Percentiles rank a stretch among this genome's conserved stretches.
Conservation (phyloP, 2,113 vertebrate species). For the Notarius lentiginosus region DNA sequence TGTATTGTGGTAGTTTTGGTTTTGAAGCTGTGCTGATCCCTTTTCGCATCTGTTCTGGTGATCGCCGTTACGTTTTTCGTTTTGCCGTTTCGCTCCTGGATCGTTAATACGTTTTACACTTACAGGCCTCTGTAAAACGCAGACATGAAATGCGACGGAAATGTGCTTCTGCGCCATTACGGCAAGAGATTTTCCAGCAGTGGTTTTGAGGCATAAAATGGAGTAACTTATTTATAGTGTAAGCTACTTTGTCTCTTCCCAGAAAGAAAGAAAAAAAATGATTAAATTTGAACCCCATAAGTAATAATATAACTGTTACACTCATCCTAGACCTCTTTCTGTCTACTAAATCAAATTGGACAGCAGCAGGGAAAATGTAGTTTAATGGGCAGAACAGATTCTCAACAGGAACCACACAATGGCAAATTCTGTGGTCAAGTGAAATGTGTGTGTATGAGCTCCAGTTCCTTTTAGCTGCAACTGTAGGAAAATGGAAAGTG, state of each 20-base stretch:
- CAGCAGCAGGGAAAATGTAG: slow-evolving; percentile 64
- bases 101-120: neutral
- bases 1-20: neutral
- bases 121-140: neutral
- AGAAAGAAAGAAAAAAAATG: neutral
- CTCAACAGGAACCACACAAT: slow-evolving; percentile 21
- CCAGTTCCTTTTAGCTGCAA: slow-evolving; percentile 21
- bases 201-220: neutral
- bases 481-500: slow-evolving; percentile 35
- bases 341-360: slow-evolving; percentile 30
- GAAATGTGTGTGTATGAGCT: slow-evolving; percentile 46
- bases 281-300: neutral
- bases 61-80: neutral
- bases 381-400: slow-evolving; percentile 55
- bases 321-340: slow-evolving; percentile 24
- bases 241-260: slow-evolving; percentile 11
- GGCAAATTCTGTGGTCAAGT: slow-evolving; percentile 15
- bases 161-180: neutral
- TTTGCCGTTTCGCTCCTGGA: too few relatives aligned
- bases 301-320: slow-evolving; percentile 18
- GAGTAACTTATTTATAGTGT: neutral
- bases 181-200: neutral
- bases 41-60: neutral
- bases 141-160: neutral
- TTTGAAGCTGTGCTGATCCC: neutral